Evolutionary conservation across 2,113 vertebrate species (phyloP), one percentile per base, ranked within the genome.

Genomic region (Todiramphus chloris): DNA sequence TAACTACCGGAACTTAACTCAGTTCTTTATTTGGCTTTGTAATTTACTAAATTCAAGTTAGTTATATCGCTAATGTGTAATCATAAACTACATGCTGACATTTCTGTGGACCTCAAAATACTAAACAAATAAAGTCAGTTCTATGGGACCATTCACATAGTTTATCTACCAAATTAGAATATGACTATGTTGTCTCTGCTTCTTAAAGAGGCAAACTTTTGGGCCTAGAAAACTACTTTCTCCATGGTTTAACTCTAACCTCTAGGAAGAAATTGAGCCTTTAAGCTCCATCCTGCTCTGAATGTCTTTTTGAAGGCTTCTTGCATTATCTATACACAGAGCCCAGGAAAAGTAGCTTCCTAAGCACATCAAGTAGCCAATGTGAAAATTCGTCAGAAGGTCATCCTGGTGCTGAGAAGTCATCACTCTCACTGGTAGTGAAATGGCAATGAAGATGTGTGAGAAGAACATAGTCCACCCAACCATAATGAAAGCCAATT

Each of bases 401-500:
- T 37, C 30, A 46, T 77, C 10, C 9, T 46, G 4, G 8, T 60
- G 6, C 24, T 59, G 25, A 31, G 73, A 93, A 68, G 2, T 25
- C 9, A 59, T 68, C 16, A 27, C 6, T 75, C 21, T 48, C 39
- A 27, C 31, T 16, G 15, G 33, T n/a, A 64, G 10, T 21, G 25
- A 63, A 37, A 28, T 10, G 14, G 2, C 3, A 50, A 8, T 35
- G 28, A 50, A 73, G 25, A 51, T 1, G 1, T 14, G 8, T 0
- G 0, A 80, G 48, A 44, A 63, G 41, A 84, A 50, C 10, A 28
- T 1, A 64, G 33, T n/a, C 60, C 30, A 39, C 17, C 28, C 24
- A 83, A 69, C 7, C 28, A 39, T 5, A 5, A 14, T 60, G 55
- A 78, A 78, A 88, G 19, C 6, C 25, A 53, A 0, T n/a, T 87